Conservation (phyloP, 1,140 invertebrate genomes). For the Cephus cinctus region DNA sequence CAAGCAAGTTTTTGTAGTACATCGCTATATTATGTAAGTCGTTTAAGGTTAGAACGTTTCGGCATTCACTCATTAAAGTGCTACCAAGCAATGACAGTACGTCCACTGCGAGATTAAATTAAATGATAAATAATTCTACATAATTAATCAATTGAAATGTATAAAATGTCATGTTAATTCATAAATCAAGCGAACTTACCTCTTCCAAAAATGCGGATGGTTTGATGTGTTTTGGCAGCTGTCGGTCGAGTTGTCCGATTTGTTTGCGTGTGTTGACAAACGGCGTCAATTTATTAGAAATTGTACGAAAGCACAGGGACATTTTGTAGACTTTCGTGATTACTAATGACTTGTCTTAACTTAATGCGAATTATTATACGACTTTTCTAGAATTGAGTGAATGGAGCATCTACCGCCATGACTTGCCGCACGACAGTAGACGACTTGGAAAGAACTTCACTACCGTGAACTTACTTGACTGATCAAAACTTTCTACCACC, state of each 20-base stretch:
- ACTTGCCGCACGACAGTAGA: no score
- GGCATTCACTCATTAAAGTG: no score
- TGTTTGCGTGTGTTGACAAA: conserved; percentile 32
- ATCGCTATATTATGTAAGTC: conserved; percentile 37
- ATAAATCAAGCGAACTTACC: conserved; percentile 21
- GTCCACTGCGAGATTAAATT: no score
- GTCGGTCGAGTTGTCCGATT: conserved; percentile 28
- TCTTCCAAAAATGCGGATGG: conserved; percentile 30
- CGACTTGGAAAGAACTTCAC: no score
- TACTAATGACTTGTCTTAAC: not conserved
- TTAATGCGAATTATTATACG: not conserved
- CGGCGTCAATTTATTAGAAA: conserved; percentile 34
- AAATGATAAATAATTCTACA: not conserved
- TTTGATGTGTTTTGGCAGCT: conserved; percentile 31
- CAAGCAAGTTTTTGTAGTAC: no score
- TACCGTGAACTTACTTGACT: no score
- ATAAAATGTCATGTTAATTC: not conserved
- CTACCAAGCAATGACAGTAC: no score
- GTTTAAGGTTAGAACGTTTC: conserved; percentile 25
- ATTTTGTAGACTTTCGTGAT: no score
- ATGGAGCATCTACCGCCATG: no score
- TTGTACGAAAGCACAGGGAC: conserved; percentile 39
- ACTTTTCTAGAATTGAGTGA: conserved; percentile 4
- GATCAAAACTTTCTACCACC: no score
- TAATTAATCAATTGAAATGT: not conserved